Evolutionary conservation across 2,888 invertebrate species (phyloP).

Genomic region (Frankliniella intonsa): DNA sequence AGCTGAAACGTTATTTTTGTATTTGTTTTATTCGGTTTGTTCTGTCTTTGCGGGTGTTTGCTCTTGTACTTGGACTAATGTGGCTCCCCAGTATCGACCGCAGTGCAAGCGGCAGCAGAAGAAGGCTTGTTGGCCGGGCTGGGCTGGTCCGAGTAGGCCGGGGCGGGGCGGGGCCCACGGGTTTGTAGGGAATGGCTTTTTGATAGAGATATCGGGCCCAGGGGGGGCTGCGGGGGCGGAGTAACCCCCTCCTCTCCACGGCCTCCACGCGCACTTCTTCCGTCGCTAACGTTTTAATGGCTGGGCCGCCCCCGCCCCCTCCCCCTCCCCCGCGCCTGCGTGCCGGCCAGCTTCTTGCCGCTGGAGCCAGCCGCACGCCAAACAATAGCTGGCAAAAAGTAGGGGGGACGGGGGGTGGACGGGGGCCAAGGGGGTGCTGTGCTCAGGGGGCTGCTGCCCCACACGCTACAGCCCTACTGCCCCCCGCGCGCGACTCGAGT

Average conservation of each 20-base stretch:
- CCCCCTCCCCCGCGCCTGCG: no score
- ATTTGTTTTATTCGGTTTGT: no score
- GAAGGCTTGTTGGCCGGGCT: no score
- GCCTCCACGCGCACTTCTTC: not conserved
- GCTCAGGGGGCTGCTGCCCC: no score
- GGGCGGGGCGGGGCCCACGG: not conserved
- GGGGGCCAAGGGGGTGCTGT: not conserved
- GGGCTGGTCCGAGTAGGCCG: not conserved
- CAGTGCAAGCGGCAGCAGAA: no score
- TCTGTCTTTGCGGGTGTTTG: no score
- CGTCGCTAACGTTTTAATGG: slow-evolving; percentile 17
- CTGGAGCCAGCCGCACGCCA: not conserved
- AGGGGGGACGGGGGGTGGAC: not conserved
- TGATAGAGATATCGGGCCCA: slow-evolving; percentile 17
- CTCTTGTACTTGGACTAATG: no score
- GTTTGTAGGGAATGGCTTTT: slow-evolving; percentile 2
- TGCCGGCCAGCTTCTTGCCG: not conserved
- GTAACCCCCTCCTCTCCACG: not conserved
- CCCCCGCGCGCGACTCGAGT: not conserved
- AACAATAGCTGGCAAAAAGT: slow-evolving; percentile 17
- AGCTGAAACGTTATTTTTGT: no score
- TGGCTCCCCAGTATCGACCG: no score
- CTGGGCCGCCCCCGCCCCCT: not conserved
- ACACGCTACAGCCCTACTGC: not conserved
- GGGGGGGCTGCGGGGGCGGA: not conserved